Conservation (phyloP, 2,113 vertebrate genomes). For the Thymallus thymallus region DNA sequence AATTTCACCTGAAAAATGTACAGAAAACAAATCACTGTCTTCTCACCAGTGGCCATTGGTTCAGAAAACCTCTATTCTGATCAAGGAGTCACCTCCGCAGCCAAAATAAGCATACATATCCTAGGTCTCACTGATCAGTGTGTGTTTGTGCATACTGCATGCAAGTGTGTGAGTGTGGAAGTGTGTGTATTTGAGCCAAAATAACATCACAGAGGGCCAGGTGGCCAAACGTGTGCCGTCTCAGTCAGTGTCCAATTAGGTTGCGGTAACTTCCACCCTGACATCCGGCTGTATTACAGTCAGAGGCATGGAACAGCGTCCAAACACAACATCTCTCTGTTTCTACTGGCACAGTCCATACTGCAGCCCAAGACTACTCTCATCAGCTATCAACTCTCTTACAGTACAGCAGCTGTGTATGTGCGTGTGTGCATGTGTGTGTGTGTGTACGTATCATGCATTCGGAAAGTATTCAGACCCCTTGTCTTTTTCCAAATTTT, state of each 20-base stretch:
- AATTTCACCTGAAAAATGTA: neutral
- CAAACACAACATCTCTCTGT: conserved; percentile 68
- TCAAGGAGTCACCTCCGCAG: neutral
- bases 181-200: conserved; percentile 5
- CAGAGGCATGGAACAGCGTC: conserved; percentile 38
- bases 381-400: conserved; percentile 48
- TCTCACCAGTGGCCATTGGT: neutral
- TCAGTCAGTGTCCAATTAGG: conserved; percentile 55
- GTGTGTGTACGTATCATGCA: no score
- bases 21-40: neutral
- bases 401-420: conserved; percentile 28
- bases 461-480: no score
- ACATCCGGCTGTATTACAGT: conserved; percentile 49
- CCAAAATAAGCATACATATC: neutral
- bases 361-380: conserved; percentile 35
- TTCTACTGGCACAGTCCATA: conserved; percentile 57
- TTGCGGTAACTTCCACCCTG: conserved; percentile 50
- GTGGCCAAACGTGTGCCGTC: conserved; percentile 48
- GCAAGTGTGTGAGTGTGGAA: no score
- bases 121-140: conserved; percentile 17
- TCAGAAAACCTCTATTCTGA: neutral
- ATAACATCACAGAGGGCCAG: conserved; percentile 51
- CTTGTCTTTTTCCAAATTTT: no score
- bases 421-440: neutral
- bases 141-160: no score